A percentile compares a stretch with the other conserved stretches of the same genome.
These are phyloP conservation scores for Dryobotodes eremita DNA, from an alignment of 2,888 invertebrate genomes.

Conservation along the genomic window DNA sequence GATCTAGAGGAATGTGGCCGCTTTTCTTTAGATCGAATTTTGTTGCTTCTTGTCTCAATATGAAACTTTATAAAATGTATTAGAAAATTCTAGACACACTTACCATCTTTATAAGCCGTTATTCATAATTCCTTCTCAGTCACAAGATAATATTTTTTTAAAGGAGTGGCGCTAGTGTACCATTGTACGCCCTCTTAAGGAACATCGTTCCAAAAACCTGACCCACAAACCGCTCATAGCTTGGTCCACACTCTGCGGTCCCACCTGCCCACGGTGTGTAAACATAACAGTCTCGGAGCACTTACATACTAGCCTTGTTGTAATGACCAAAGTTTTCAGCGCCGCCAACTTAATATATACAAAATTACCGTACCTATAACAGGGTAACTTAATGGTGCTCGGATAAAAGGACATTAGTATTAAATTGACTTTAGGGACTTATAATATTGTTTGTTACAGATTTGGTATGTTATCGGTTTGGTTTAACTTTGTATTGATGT, in stretches of 20 bases:
- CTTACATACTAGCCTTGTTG: constrained; percentile 82
- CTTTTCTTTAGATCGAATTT: no score
- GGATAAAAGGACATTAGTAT: constrained; percentile 71
- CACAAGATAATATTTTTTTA: no score
- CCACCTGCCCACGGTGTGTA: constrained; percentile 82
- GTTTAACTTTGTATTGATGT: constrained; percentile 36
- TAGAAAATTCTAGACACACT: no score
- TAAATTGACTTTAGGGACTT: constrained; percentile 65
- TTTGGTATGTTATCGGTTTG: constrained; percentile 39
- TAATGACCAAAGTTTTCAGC: constrained; percentile 88
- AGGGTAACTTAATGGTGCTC: constrained; percentile 64
- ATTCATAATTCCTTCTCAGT: no score
- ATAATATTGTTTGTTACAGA: constrained; percentile 59
- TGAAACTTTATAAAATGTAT: no score
- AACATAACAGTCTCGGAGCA: constrained; percentile 81
- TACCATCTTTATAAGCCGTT: no score
- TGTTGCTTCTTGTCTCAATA: no score
- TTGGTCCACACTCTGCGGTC: constrained; percentile 64
- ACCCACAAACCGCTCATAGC: constrained; percentile 30
- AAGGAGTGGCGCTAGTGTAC: no score
- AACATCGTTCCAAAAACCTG: background rate
- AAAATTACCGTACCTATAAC: constrained; percentile 81
- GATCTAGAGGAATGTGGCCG: no score
- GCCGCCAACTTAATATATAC: constrained; percentile 84
- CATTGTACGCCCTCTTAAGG: background rate